Base-by-base conservation (phyloP, 2,888 invertebrate species). In the Lepidochrysops patricia region DNA sequence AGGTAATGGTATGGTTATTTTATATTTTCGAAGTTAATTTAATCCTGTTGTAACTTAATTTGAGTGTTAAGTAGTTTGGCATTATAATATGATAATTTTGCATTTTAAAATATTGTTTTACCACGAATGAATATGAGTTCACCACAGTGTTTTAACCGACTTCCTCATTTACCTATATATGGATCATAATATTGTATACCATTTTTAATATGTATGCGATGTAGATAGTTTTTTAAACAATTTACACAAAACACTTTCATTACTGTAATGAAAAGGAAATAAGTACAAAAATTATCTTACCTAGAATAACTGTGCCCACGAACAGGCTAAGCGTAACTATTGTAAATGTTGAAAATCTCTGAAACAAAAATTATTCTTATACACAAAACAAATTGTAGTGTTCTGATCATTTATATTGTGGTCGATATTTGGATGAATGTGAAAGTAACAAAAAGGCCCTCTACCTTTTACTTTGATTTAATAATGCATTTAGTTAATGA, bases 291-390 rank as follows among this genome's bases (percentile, higher is more conserved):
- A 90, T 3, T 2, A 6, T 34, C 95, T 94, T 90, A 97, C 97
- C 94, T 90, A 97, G 91, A 79, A 98, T 97, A 73, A 96, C 96
- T 74, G 96, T 95, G 80, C 98, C 98, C 71, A 97, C 96, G 83
- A 97, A 96, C 67, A 98, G 92, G 80, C 97, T 97, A 73, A 97
- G 91, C 69, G 97, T 96, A 75, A 97, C 97, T 72, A 96, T 96
- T 70, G 95, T 93, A 89, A 97, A 97, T 70, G 97, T 97, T 74
- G 97, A 94, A 84, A 97, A 94, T 90, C 94, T 94, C 97, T 97
- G 94, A 68, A 93, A 87, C 70, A 72, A 74, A 72, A 57, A 56
- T 7, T 3, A 9, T 43, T 43, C 37, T 37, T 15, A 19, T 23
- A 57, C 34, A 58, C 48, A 57, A 34, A 29, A 61, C 9, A 26